These are phyloP conservation scores for Microtus richardsoni DNA, from an alignment of 2,113 vertebrate species.

Conservation along the genomic window DNA sequence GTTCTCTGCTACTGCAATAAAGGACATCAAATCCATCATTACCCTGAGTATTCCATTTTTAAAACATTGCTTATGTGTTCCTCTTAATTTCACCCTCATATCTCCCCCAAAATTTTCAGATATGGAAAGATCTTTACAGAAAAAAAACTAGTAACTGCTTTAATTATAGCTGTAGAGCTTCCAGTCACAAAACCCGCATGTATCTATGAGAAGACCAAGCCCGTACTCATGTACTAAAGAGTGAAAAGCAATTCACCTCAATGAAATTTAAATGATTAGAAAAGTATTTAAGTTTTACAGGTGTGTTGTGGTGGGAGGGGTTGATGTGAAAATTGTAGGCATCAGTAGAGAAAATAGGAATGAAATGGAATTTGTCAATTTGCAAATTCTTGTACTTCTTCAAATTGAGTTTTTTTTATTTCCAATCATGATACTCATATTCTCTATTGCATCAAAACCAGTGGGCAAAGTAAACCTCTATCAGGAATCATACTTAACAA, in stretches of 20 bases:
- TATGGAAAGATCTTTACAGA: conserved; percentile 13
- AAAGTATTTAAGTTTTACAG: conserved; percentile 25
- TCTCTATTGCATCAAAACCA: background rate
- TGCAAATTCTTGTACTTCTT: background rate
- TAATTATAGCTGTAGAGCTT: conserved; percentile 19
- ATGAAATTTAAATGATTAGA: conserved; percentile 39
- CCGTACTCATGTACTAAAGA: conserved; percentile 15
- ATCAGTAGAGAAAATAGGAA: background rate
- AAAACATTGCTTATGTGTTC: conserved; percentile 14
- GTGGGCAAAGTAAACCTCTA: background rate
- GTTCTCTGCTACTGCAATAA: conserved; percentile 14
- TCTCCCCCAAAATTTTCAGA: background rate
- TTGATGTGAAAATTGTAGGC: conserved; percentile 10
- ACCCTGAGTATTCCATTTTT: background rate
- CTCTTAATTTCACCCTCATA: background rate
- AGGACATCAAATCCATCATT: conserved; percentile 3
- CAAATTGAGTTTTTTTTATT: conserved; percentile 37
- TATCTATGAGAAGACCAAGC: background rate
- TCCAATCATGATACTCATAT: background rate
- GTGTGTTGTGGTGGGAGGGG: background rate
- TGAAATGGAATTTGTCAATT: background rate
- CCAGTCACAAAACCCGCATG: background rate
- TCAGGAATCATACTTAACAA: background rate
- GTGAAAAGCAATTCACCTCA: conserved; percentile 7
- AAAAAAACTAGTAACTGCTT: background rate